Evolutionary conservation across 1,140 invertebrate species (phyloP).

Genomic region (Solenopsis invicta): DNA sequence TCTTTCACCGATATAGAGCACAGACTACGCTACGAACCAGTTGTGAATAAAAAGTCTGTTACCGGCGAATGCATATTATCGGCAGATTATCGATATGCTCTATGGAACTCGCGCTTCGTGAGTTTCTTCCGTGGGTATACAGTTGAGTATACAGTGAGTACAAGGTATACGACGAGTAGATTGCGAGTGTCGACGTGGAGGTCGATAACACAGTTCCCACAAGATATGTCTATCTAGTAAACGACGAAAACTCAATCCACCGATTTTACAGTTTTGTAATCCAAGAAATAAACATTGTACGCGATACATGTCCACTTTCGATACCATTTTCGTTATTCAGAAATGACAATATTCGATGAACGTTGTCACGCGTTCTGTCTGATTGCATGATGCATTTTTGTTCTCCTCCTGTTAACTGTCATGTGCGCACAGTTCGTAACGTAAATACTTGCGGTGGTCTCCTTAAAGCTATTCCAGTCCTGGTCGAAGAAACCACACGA

Average conservation of each 20-base stretch:
- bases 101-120: background rate
- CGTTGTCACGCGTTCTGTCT: background rate
- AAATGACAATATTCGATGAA: background rate
- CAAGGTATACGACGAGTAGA: constrained; percentile 31
- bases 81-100: constrained; percentile 25
- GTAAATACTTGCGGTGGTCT: constrained; percentile 8
- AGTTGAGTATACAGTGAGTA: constrained; percentile 19
- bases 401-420: background rate
- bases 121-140: constrained; percentile 25
- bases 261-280: constrained; percentile 9
- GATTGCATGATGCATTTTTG: background rate
- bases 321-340: background rate
- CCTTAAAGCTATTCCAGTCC: constrained; percentile 41
- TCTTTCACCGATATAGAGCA: background rate
- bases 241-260: constrained; percentile 21
- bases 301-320: background rate
- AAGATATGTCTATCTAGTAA: constrained; percentile 43
- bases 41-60: background rate
- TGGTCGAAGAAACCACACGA: background rate
- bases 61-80: constrained; percentile 2
- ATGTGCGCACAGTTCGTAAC: background rate
- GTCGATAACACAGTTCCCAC: constrained; percentile 40
- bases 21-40: background rate
- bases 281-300: constrained; percentile 26
- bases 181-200: background rate